These are phyloP conservation scores for Philhelius pedissequus DNA, from an alignment of 2,888 invertebrate species.

Conservation along the genomic window DNA sequence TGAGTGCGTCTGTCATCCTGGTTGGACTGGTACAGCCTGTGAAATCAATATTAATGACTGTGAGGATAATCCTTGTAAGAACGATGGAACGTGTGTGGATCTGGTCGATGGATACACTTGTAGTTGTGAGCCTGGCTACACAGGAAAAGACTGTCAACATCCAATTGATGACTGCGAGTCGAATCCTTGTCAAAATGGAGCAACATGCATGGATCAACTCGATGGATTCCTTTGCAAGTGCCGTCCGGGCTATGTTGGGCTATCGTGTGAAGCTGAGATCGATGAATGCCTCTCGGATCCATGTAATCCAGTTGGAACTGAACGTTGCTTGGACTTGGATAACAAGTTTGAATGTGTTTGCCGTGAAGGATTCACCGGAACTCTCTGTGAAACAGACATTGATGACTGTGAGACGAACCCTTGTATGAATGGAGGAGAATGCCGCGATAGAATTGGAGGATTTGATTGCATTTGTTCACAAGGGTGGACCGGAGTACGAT, in stretches of 20 bases:
- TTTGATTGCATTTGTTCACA: constrained; percentile 90
- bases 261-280: constrained; percentile 96
- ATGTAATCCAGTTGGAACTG: constrained; percentile 93
- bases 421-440: constrained; percentile 93
- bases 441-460: constrained; percentile 90
- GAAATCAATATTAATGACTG: constrained; percentile 97
- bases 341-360: constrained; percentile 94
- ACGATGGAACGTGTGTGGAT: constrained; percentile 95
- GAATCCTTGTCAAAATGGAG: constrained; percentile 95
- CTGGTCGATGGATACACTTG: constrained; percentile 90
- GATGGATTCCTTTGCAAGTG: constrained; percentile 96
- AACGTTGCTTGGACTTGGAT: constrained; percentile 92
- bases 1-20: constrained; percentile 94
- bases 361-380: constrained; percentile 91
- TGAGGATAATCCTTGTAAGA: constrained; percentile 91
- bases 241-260: constrained; percentile 92
- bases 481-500: constrained; percentile 92
- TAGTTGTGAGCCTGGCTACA: constrained; percentile 95
- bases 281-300: constrained; percentile 95
- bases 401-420: constrained; percentile 92
- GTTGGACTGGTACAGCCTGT: constrained; percentile 93
- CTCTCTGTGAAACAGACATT: constrained; percentile 90
- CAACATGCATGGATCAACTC: constrained; percentile 90
- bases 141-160: constrained; percentile 95
- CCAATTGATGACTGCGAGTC: constrained; percentile 94